These are phyloP conservation scores for Antechinus flavipes DNA, from an alignment of 2,113 vertebrate species.

Conservation along the genomic window DNA sequence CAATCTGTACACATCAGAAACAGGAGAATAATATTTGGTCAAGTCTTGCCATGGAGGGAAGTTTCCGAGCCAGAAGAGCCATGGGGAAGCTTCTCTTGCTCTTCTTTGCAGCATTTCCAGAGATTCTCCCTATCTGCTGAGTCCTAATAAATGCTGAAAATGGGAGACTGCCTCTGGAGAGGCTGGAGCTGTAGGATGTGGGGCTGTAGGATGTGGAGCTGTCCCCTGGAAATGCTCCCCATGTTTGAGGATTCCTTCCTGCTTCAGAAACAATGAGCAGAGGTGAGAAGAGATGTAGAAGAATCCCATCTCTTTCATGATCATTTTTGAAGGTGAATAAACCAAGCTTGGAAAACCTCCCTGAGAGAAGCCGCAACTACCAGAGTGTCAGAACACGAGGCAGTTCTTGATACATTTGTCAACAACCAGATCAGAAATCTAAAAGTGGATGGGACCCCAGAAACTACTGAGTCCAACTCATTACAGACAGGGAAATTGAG, in stretches of 20 bases:
- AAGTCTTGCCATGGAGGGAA: not conserved
- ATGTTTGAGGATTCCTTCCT: constrained; percentile 17
- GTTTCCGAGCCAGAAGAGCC: not conserved
- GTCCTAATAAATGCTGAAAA: constrained; percentile 18
- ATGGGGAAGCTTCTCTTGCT: not conserved
- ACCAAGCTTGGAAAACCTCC: not conserved
- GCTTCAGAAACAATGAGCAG: constrained; percentile 28
- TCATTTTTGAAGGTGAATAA: not conserved
- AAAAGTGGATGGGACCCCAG: not conserved
- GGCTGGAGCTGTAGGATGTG: not conserved
- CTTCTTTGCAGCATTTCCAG: not conserved
- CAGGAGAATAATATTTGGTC: not conserved
- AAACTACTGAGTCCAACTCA: not conserved
- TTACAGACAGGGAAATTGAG: not conserved
- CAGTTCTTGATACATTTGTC: not conserved
- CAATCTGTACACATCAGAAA: constrained; percentile 27
- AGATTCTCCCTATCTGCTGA: not conserved
- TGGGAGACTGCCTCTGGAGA: not conserved
- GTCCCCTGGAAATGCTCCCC: not conserved
- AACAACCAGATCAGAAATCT: not conserved
- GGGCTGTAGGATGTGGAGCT: not conserved
- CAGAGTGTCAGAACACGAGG: not conserved
- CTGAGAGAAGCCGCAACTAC: not conserved
- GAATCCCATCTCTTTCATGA: not conserved
- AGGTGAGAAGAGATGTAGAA: not conserved